phyloP scores from a whole-genome alignment of 2,113 vertebrate species.

The Ramphastos sulfuratus region DNA sequence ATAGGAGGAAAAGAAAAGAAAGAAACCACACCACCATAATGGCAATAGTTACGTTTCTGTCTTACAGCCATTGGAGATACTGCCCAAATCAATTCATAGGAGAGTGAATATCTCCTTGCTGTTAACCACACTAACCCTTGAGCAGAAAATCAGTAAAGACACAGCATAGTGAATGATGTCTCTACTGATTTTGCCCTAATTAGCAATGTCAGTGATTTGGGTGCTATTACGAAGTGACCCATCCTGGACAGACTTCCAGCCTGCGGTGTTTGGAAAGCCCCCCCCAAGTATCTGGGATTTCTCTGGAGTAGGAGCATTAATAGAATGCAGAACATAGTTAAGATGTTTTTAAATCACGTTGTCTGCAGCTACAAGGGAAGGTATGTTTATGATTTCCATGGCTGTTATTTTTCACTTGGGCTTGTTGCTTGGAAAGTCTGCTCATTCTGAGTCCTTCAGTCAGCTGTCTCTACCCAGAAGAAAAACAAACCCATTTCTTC shows the following conservation, averaged over 20 bases:
- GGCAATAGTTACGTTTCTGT: not conserved
- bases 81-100: not conserved
- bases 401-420: not conserved
- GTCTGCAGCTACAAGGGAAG: not conserved
- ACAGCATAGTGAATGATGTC: not conserved
- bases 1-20: not conserved
- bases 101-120: not conserved
- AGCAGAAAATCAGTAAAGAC: slow-evolving; percentile 13
- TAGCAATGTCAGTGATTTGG: not conserved
- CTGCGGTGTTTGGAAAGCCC: not conserved
- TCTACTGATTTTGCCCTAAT: not conserved
- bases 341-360: slow-evolving; percentile 3
- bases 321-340: not conserved
- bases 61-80: not conserved
- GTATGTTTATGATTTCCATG: slow-evolving; percentile 10
- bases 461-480: slow-evolving; percentile 12
- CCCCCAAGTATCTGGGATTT: not conserved
- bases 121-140: not conserved
- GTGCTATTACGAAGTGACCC: not conserved
- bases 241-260: not conserved
- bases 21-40: not conserved
- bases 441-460: slow-evolving; percentile 19
- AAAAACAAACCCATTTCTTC: slow-evolving; percentile 29
- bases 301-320: not conserved
- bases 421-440: slow-evolving; percentile 11